Evolutionary conservation across 2,113 vertebrate genomes (phyloP), one percentile per base, ranked within the genome.

Genomic region (Gambusia affinis): DNA sequence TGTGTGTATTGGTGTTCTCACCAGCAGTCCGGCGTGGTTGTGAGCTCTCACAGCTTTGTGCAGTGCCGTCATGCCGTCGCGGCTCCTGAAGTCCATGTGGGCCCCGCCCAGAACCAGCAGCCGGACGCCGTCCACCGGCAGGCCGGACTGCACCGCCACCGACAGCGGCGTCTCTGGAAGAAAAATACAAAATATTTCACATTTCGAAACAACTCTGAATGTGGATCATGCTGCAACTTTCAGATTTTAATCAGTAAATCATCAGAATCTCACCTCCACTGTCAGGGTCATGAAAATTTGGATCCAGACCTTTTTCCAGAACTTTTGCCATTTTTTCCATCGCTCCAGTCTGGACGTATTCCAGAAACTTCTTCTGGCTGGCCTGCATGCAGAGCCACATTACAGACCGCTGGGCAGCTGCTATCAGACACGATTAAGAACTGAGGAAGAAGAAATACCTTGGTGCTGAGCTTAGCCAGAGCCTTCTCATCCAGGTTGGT

Each of bases 401-500:
- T 27, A 64, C 14, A 42, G 71, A 47, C 61, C 10, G 10, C 30
- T 42, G 10, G 14, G 6, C 12, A 66, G 61, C 27, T 1, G 39
- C 5, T 12, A 42, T 3, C 51, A 30, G n/a, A 4, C 39, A 66
- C 29, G 22, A 12, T 68, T 51, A 4, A 73, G 8, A 4, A 42
- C 39, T 42, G 37, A 12, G 57, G 12, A 61, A 0, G 1, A 51
- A 33, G 3, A 80, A 64, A 67, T 91, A 99, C 98, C 97, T 99
- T 99, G 0, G 96, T 96, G 85, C 97, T 96, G 73, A 99, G 92
- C 82, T 98, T 99, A 76, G 97, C 94, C 85, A 99, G 91, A 71
- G 97, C 96, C 78, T 99, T 99, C 89, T 99, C 98, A 88, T 99
- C 97, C 74, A 99, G 93, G 80, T 96, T 97, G 51, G 95, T 95